Percentiles rank a stretch among this genome's conserved stretches.
Evolutionary conservation across 2,888 invertebrate genomes (phyloP).

Genomic region (Diploptera punctata): DNA sequence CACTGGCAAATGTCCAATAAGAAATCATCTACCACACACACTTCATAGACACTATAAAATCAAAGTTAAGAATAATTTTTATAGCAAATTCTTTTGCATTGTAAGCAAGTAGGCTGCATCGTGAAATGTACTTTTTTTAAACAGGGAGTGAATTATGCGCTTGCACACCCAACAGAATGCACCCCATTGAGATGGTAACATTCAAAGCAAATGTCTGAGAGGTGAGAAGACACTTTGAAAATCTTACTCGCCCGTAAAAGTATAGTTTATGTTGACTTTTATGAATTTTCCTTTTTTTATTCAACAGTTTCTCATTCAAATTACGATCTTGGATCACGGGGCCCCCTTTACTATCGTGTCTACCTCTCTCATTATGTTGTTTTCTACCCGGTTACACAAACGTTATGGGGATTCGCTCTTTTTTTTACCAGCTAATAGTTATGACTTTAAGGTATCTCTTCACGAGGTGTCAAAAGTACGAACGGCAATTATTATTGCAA

Average conservation of each 20-base stretch:
- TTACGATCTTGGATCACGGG: not conserved
- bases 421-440: too few relatives aligned
- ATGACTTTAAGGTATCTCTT: too few relatives aligned
- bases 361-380: conserved; percentile 5
- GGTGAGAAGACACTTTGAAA: not conserved
- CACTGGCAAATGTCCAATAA: too few relatives aligned
- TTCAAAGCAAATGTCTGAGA: not conserved
- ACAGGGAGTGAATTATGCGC: not conserved
- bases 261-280: conserved; percentile 36
- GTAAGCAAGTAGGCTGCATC: too few relatives aligned
- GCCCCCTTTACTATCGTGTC: not conserved
- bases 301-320: conserved; percentile 4
- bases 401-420: too few relatives aligned
- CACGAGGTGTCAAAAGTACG: too few relatives aligned
- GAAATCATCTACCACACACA: too few relatives aligned
- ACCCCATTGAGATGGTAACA: not conserved
- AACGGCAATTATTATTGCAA: too few relatives aligned
- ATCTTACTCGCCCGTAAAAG: not conserved
- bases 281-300: conserved; percentile 32
- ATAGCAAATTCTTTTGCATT: too few relatives aligned
- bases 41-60: too few relatives aligned
- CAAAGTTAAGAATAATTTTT: too few relatives aligned
- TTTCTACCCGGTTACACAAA: not conserved
- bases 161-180: not conserved
- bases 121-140: too few relatives aligned